Conservation (phyloP, 1,140 invertebrate genomes). For the Drosophila funebris region DNA sequence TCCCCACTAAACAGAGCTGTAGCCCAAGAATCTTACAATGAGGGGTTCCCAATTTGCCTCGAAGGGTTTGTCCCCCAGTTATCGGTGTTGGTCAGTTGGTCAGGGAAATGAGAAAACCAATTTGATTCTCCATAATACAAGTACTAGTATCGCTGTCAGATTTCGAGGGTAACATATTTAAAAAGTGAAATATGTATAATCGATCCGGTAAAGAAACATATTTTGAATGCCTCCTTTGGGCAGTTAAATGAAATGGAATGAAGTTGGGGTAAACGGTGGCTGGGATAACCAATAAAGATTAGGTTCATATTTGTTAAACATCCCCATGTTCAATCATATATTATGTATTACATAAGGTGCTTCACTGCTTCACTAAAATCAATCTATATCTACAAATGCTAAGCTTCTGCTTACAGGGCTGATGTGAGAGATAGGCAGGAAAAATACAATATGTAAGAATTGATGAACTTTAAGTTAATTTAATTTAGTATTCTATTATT, state of each 20-base stretch:
- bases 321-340: background rate
- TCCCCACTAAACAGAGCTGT: conserved; percentile 25
- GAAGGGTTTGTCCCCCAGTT: conserved; percentile 15
- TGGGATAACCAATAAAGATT: conserved; percentile 37
- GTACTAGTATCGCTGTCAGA: conserved; percentile 34
- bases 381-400: background rate
- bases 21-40: conserved; percentile 33
- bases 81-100: conserved; percentile 44
- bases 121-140: conserved; percentile 46
- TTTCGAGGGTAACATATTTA: conserved; percentile 30
- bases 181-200: conserved; percentile 46
- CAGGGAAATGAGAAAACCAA: conserved; percentile 33
- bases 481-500: too few relatives aligned
- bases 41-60: conserved; percentile 11
- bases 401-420: too few relatives aligned
- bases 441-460: too few relatives aligned
- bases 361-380: background rate
- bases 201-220: conserved; percentile 50
- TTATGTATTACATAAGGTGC: background rate
- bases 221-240: conserved; percentile 47
- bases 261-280: conserved; percentile 2
- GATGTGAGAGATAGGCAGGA: background rate
- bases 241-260: conserved; percentile 15
- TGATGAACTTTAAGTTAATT: too few relatives aligned
- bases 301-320: background rate